phyloP scores from a whole-genome alignment of 2,113 vertebrate genomes.

The Solea senegalensis region DNA sequence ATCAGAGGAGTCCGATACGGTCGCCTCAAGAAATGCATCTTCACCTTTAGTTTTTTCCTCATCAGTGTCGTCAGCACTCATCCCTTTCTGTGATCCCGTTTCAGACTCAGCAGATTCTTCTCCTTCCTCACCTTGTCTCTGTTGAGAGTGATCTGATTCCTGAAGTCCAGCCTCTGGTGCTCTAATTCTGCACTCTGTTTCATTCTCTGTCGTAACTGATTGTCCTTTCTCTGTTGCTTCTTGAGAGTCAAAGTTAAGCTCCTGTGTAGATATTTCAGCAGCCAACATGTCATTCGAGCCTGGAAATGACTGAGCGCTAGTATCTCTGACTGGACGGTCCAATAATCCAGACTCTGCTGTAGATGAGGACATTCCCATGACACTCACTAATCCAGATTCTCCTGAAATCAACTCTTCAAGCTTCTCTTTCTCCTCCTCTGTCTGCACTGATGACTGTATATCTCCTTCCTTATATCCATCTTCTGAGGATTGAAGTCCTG shows the following conservation, averaged over 20 bases:
- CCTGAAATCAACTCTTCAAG: no score
- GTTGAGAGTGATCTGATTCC: not conserved
- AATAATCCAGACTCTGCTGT: not conserved
- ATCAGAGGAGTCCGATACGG: not conserved
- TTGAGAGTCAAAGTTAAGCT: not conserved
- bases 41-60: not conserved
- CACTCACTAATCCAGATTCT: not conserved
- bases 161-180: no score
- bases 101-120: not conserved
- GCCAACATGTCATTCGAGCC: not conserved
- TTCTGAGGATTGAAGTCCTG: not conserved
- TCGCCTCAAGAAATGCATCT: slow-evolving; percentile 2
- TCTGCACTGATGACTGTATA: not conserved
- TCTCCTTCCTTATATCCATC: not conserved
- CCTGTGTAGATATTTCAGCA: not conserved
- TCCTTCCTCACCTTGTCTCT: not conserved
- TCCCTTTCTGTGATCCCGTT: slow-evolving; percentile 1
- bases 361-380: not conserved
- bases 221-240: not conserved
- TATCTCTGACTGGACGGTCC: not conserved
- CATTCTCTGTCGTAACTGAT: slow-evolving; percentile 7
- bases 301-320: not conserved
- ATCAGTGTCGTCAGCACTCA: not conserved
- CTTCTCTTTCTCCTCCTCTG: not conserved
- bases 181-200: not conserved